Evolutionary conservation across 2,797 vertebrate genomes (phyloP).

Genomic region (Enoplosus armatus): DNA sequence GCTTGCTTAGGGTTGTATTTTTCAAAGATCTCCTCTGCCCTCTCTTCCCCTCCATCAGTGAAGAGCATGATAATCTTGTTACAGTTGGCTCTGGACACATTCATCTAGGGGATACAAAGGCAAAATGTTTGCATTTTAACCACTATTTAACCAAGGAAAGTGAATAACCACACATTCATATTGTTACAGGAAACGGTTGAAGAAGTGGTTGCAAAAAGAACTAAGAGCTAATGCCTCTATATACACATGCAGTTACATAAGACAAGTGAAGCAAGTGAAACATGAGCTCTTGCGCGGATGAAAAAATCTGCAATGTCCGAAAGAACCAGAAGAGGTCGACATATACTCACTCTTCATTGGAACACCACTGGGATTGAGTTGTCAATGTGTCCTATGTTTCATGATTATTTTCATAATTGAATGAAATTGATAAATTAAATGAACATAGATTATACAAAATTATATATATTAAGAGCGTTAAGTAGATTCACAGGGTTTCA

Average conservation of each 20-base stretch:
- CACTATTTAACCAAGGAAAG: background rate
- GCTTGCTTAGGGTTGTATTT: slow-evolving; percentile 92
- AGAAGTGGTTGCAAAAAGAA: background rate
- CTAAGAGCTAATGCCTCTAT: background rate
- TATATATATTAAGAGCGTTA: slow-evolving; percentile 1
- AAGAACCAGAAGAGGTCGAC: slow-evolving; percentile 67
- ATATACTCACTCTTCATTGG: slow-evolving; percentile 36
- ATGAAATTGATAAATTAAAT: slow-evolving; percentile 14
- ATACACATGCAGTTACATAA: background rate
- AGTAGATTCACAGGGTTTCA: slow-evolving; percentile 12
- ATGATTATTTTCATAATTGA: slow-evolving; percentile 24
- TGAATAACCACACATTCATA: background rate
- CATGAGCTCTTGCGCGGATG: background rate
- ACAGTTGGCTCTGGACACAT: slow-evolving; percentile 94
- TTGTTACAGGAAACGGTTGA: background rate
- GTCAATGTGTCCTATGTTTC: background rate
- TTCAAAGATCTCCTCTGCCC: slow-evolving; percentile 93
- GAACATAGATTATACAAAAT: slow-evolving; percentile 1
- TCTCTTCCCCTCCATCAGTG: slow-evolving; percentile 97
- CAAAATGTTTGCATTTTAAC: background rate
- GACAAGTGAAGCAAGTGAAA: background rate
- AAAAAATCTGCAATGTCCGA: slow-evolving; percentile 16
- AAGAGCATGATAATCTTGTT: slow-evolving; percentile 99
- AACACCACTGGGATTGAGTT: background rate
- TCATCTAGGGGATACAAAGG: slow-evolving; percentile 77